These are phyloP conservation scores for Fregetta grallaria DNA, from an alignment of 2,113 vertebrate genomes.

Conservation along the genomic window DNA sequence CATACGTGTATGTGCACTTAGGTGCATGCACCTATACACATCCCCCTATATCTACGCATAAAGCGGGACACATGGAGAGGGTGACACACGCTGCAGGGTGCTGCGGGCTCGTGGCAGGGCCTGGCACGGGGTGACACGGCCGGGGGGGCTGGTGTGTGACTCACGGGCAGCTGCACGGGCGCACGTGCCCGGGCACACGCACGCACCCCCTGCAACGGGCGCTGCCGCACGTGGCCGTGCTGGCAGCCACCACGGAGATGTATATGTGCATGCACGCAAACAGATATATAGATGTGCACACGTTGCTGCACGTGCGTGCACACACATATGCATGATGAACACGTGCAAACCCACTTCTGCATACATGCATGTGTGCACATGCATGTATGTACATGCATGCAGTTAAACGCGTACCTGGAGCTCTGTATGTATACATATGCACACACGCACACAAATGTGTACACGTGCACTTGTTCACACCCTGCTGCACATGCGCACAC, in stretches of 20 bases:
- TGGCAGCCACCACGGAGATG: neutral
- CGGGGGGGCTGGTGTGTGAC: neutral
- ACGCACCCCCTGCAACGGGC: accelerated
- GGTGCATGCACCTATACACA: accelerated
- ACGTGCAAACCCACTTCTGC: too few species aligned
- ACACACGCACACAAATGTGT: neutral
- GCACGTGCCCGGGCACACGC: neutral
- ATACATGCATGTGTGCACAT: too few species aligned
- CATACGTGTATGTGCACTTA: accelerated
- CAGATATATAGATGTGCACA: accelerated
- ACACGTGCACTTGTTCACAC: too few species aligned
- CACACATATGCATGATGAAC: too few species aligned
- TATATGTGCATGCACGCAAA: accelerated
- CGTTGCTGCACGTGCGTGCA: accelerated
- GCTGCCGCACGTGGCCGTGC: neutral
- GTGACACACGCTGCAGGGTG: neutral
- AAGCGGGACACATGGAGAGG: accelerated
- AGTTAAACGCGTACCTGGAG: neutral
- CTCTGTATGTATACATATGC: neutral
- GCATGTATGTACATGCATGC: too few species aligned
- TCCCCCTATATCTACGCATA: accelerated
- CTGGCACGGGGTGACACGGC: neutral
- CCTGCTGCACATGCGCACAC: too few species aligned
- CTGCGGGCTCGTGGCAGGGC: neutral
- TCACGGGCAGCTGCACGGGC: neutral